Base-by-base conservation (phyloP, 2,113 vertebrate genomes). In the Phylloscopus trochiloides region DNA sequence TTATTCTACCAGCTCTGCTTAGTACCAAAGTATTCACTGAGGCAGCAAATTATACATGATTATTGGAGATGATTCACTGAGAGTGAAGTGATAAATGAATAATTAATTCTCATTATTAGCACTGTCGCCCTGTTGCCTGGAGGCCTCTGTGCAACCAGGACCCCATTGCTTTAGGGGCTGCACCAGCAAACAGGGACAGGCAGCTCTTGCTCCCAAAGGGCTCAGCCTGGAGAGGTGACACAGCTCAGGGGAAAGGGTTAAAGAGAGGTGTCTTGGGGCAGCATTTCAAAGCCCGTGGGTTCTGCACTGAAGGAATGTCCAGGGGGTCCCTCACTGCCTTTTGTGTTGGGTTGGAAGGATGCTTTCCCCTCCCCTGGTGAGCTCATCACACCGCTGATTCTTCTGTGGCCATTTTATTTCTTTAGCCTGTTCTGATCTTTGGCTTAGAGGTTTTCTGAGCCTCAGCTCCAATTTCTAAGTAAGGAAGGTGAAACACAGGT, bases 31-130 rank as follows among this genome's bases (percentile, higher is more conserved):
- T 24, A 55, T 34, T 81, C 87, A 74, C 61, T 74, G 87, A 74
- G 82, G 90, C 90, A 93, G 94, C 66, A 91, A 93, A 91, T 90
- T 78, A 61, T 38, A 78, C 77, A 45, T 36, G 59, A 93, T 90
- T 78, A 74, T 55, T 54, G 29, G 47, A 91, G 57, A 91, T 91
- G 71, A 71, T 91, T 93, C 80, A 63, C 70, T 4, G 14, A 36
- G 80, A 87, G 38, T 14, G n/a, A 71, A 81, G 51, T 58, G 84
- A 80, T 89, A 86, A 80, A 95, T 86, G 55, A 93, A 65, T 83
- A 86, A 88, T 88, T 92, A 95, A 86, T 86, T 83, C 26, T 81
- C 57, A 9, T 77, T 80, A 77, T 62, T 73, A 92, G 34, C 55
- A 34, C 38, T 22, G 38, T 25, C 18, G 6, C n/a, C n/a, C 77